A percentile compares a stretch with the other conserved stretches of the same genome.
Evolutionary conservation across 2,113 vertebrate genomes (phyloP).

Genomic region (Aptenodytes patagonicus): DNA sequence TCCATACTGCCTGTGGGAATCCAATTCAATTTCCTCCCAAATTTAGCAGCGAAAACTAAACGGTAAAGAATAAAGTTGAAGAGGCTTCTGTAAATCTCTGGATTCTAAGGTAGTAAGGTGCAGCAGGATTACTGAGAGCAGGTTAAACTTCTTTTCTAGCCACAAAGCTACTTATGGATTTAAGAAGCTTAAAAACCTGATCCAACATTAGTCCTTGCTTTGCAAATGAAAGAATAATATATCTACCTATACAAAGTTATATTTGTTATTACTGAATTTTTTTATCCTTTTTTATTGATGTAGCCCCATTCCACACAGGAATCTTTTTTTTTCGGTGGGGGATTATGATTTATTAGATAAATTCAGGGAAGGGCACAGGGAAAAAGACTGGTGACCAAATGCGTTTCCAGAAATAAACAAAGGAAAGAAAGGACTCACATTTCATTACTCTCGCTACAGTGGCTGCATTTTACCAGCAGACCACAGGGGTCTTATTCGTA

Average conservation of each 20-base stretch:
- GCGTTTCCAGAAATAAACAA: conserved; percentile 27
- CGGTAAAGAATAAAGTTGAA: conserved; percentile 66
- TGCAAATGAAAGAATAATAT: conserved; percentile 61
- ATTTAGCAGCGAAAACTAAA: conserved; percentile 67
- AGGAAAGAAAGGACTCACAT: not conserved
- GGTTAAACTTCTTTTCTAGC: conserved; percentile 57
- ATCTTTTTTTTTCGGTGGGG: not conserved
- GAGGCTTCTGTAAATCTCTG: conserved; percentile 76
- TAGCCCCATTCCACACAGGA: not conserved
- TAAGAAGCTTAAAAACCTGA: conserved; percentile 61
- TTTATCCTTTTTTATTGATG: conserved; percentile 42
- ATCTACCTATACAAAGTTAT: conserved; percentile 33
- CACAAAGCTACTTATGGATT: conserved; percentile 62
- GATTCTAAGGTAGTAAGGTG: conserved; percentile 62
- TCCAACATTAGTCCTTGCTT: conserved; percentile 59
- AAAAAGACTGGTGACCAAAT: not conserved
- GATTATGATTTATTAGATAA: conserved; percentile 27
- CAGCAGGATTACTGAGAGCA: conserved; percentile 36
- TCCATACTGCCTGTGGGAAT: conserved; percentile 78
- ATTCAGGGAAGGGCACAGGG: not conserved
- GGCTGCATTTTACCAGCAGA: not conserved
- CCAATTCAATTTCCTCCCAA: conserved; percentile 84
- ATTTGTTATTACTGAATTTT: conserved; percentile 39
- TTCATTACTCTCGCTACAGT: not conserved
- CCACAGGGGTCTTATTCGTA: not conserved